These are phyloP conservation scores for Tenebrio molitor DNA, from an alignment of 1,140 invertebrate genomes.

Conservation along the genomic window DNA sequence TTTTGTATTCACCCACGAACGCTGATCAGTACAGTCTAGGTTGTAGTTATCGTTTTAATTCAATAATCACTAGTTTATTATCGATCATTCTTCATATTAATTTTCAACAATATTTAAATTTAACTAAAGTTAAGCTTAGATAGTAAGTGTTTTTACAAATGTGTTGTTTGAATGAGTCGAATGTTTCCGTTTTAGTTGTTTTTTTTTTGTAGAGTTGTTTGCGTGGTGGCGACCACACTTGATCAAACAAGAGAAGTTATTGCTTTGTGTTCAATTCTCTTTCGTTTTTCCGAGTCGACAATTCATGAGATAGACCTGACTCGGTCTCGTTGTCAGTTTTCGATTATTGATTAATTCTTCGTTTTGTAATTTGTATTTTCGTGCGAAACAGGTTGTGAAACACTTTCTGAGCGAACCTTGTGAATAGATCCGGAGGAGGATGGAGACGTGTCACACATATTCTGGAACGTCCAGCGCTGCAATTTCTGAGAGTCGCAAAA, in stretches of 20 bases:
- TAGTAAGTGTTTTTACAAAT: constrained; percentile 53
- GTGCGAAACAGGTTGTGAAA: not conserved
- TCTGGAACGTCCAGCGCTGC: too few species aligned
- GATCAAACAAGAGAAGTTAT: not conserved
- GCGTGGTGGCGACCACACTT: not conserved
- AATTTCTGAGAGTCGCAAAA: not conserved
- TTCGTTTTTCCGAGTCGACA: not conserved
- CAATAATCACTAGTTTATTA: not conserved
- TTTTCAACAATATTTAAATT: not conserved
- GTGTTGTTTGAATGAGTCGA: constrained; percentile 50
- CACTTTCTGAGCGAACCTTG: not conserved
- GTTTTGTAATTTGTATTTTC: too few species aligned
- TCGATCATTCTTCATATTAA: too few species aligned
- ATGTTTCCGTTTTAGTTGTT: constrained; percentile 32
- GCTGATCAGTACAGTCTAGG: not conserved
- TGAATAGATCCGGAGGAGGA: not conserved
- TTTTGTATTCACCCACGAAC: not conserved
- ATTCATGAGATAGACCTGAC: constrained; percentile 9
- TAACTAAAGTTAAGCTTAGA: constrained; percentile 3
- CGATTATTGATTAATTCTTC: constrained; percentile 5
- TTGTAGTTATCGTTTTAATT: not conserved
- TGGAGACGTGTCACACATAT: too few species aligned
- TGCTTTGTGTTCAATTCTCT: constrained; percentile 13
- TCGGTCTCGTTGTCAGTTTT: not conserved
- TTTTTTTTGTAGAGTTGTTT: too few species aligned